phyloP scores from a whole-genome alignment of 2,888 invertebrate genomes.

The Chaetoderma sp. region DNA sequence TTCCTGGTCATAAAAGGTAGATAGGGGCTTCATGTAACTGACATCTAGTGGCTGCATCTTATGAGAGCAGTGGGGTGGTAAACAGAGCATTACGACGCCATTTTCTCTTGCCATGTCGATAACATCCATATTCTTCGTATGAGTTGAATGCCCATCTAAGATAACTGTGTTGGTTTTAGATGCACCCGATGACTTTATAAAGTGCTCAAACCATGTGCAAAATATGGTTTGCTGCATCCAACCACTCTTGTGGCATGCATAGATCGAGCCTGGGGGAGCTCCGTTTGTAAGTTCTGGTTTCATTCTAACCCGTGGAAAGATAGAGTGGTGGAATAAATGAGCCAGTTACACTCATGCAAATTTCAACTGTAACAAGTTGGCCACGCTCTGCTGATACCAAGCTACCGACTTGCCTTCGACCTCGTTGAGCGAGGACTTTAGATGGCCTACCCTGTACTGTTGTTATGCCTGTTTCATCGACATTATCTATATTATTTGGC shows the following conservation, averaged over 20 bases:
- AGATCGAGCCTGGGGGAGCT: too few species aligned
- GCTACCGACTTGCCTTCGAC: neutral
- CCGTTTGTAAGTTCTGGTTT: too few species aligned
- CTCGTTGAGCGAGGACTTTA: neutral
- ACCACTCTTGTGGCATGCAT: neutral
- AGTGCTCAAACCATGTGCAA: slow-evolving; percentile 4
- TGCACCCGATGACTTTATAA: neutral
- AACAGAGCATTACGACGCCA: too few species aligned
- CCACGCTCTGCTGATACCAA: neutral
- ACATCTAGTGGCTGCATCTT: slow-evolving; percentile 4
- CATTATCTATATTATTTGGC: neutral
- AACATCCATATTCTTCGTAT: neutral
- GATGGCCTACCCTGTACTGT: neutral
- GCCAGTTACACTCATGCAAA: neutral
- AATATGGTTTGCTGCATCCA: neutral
- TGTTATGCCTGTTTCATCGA: neutral
- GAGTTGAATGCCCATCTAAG: neutral
- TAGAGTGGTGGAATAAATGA: neutral
- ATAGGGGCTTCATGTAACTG: neutral
- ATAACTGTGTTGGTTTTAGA: neutral
- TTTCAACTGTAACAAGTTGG: neutral
- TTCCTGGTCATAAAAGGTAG: neutral
- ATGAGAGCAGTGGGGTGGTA: slow-evolving; percentile 8
- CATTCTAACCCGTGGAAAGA: neutral
- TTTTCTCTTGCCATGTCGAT: too few species aligned